Evolutionary conservation across 1,140 invertebrate species (phyloP).

Genomic region (Pachyrhynchus sulphureomaculatus): DNA sequence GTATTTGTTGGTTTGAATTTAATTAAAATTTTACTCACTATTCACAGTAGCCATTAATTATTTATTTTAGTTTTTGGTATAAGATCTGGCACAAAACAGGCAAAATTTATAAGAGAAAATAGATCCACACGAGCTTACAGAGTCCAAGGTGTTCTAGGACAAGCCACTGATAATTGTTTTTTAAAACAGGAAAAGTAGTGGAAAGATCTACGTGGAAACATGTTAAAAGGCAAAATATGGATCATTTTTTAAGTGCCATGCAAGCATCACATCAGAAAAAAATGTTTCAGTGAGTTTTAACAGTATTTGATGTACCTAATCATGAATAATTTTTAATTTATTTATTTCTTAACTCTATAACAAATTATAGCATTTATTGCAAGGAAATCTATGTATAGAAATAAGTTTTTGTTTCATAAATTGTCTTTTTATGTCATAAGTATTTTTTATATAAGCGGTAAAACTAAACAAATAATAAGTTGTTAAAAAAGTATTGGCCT

Average conservation of each 20-base stretch:
- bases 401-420: no score
- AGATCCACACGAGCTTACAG: slow-evolving; percentile 69
- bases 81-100: slow-evolving; percentile 61
- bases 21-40: no score
- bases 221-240: slow-evolving; percentile 65
- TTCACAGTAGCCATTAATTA: no score
- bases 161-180: slow-evolving; percentile 75
- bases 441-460: no score
- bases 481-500: no score
- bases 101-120: slow-evolving; percentile 57
- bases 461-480: no score
- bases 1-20: no score
- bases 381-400: no score
- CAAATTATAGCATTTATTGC: no score
- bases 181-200: slow-evolving; percentile 69
- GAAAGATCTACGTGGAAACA: slow-evolving; percentile 72
- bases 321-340: no score
- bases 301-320: neutral
- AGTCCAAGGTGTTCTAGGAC: slow-evolving; percentile 76
- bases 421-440: neutral
- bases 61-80: slow-evolving; percentile 66
- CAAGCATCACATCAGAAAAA: slow-evolving; percentile 79
- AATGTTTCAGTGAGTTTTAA: slow-evolving; percentile 75
- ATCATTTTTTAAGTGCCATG: slow-evolving; percentile 70
- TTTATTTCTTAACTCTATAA: no score